Evolutionary conservation across 2,113 vertebrate species (phyloP), one percentile per base, ranked within the genome.

Genomic region (Vulpes ferrilata): DNA sequence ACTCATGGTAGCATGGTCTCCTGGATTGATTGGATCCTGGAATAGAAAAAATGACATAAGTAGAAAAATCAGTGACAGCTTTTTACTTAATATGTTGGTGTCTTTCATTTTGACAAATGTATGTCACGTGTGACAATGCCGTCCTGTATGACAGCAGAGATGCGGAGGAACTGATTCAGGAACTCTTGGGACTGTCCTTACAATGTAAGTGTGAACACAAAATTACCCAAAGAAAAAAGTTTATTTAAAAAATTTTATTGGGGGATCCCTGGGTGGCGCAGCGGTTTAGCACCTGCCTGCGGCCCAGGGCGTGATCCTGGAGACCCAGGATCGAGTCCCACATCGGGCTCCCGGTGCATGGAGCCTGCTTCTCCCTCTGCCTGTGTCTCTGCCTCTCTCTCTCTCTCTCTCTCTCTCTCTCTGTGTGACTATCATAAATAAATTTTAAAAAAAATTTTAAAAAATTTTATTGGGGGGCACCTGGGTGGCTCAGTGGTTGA

Each of bases 201-300:
- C 27, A 87, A 35, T 38, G 73, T 83, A 27, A 48, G 88, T 62
- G 48, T 62, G 57, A 76, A n/a, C 51, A 17, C 80, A 81, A 84
- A 92, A 59, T 84, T 23, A 82, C 16, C 71, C 8, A 71, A 86
- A 95, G 22, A 55, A 53, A 64, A 93, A 95, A 25, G 38, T 32
- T 80, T 16, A n/a, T 87, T 88, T 79, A 9, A 38, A 76, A 25
- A 55, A 0, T 55, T n/a, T 48, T 17, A 60, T 22, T 86, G 79
- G 67, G 17, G 1, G 43, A 43, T 17, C 13, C 32, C 67, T 35
- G 67, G 65, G 67, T 35, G 32, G 8, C 17, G n/a, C n/a, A 19
- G 32, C 0, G 17, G 8, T 69, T n/a, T 43, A 43, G 43, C 43
- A 43, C 6, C 43, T 43, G 43, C 43, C 43, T 43, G 1, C 7